phyloP scores from a whole-genome alignment of 2,113 vertebrate species.

The Catharus bicknelli region DNA sequence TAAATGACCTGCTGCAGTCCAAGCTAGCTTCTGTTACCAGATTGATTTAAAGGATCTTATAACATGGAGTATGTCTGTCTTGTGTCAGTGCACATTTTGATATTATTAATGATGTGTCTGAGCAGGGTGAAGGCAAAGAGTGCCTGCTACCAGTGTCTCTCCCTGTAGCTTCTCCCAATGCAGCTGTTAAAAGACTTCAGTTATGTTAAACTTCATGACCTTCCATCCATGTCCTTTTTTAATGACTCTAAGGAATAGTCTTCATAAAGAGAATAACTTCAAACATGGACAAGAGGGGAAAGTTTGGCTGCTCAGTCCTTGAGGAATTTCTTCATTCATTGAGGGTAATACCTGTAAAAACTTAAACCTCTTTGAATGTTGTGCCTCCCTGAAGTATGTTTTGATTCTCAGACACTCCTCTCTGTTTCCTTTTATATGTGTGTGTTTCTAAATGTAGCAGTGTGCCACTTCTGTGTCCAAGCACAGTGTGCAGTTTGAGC shows the following conservation, averaged over 20 bases:
- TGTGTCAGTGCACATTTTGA: neutral
- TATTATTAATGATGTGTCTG: neutral
- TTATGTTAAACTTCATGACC: neutral
- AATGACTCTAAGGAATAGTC: neutral
- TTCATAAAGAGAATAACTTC: neutral
- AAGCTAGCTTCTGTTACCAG: neutral
- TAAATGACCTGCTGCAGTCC: neutral
- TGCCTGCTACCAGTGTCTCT: neutral
- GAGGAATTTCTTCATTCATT: neutral
- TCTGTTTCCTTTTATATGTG: neutral
- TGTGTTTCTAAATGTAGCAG: neutral
- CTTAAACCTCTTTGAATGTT: neutral
- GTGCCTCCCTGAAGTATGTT: neutral
- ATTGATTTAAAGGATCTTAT: neutral
- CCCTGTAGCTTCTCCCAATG: neutral
- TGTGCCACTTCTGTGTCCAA: neutral
- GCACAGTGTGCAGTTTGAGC: neutral
- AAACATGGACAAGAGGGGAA: neutral
- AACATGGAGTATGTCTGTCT: neutral
- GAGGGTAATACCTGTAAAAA: neutral
- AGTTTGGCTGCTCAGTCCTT: neutral
- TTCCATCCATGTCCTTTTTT: neutral
- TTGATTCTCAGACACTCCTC: neutral
- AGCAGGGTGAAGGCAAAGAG: neutral
- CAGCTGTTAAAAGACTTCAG: neutral